A percentile compares a stretch with the other conserved stretches of the same genome.
Conservation (phyloP, 2,113 vertebrate genomes). For the Trematocara nigrifrons region DNA sequence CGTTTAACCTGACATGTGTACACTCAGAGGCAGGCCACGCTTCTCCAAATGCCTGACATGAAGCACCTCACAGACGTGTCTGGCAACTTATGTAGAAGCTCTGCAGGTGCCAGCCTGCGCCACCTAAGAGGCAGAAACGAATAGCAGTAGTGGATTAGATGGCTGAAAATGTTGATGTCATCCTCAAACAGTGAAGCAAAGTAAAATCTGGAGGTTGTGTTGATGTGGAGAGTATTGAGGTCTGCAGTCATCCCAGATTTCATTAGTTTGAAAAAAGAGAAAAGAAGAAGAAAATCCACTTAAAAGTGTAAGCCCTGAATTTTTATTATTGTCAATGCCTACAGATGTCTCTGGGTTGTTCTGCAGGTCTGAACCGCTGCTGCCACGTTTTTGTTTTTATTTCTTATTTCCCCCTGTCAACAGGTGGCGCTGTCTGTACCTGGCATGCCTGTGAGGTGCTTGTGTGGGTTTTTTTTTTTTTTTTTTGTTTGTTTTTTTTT, state of each 20-base stretch:
- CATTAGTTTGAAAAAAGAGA: background rate
- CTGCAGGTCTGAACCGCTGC: background rate
- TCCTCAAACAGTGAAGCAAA: background rate
- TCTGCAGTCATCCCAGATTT: background rate
- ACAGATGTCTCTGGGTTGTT: background rate
- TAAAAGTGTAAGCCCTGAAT: background rate
- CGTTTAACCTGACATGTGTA: background rate
- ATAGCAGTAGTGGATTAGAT: background rate
- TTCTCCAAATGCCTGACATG: background rate
- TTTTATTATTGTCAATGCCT: background rate
- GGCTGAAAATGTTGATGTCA: background rate
- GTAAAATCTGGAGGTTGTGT: background rate
- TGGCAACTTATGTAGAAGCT: background rate
- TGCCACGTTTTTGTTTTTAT: background rate
- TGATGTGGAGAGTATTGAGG: background rate
- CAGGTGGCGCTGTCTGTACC: background rate
- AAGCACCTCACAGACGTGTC: background rate
- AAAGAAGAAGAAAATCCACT: background rate
- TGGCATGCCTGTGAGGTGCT: background rate
- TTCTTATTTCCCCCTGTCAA: background rate
- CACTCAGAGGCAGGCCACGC: background rate
- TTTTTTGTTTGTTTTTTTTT: no score
- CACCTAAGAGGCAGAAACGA: background rate
- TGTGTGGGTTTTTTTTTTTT: background rate
- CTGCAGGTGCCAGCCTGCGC: background rate